These are phyloP conservation scores for Luffia ferchaultella DNA, from an alignment of 2,888 invertebrate species.

Conservation along the genomic window DNA sequence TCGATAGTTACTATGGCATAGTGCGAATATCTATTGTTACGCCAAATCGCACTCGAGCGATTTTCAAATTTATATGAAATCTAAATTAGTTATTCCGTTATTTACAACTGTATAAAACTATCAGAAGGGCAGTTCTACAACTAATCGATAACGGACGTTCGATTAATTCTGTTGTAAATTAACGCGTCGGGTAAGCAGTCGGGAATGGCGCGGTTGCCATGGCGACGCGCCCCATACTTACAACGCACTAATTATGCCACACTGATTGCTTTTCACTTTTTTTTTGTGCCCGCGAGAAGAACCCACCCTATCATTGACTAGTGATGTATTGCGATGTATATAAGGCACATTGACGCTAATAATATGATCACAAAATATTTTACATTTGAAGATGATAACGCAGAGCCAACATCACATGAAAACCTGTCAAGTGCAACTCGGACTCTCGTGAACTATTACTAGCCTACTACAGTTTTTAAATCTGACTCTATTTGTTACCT, in stretches of 20 bases:
- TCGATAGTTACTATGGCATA: too few species aligned
- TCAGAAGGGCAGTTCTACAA: not conserved
- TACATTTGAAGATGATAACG: too few species aligned
- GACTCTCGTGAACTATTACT: too few species aligned
- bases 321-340: not conserved
- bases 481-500: too few species aligned
- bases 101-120: not conserved
- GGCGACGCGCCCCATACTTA: constrained; percentile 60
- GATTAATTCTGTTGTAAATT: constrained; percentile 61
- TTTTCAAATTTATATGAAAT: too few species aligned
- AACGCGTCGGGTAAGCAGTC: constrained; percentile 55
- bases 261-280: constrained; percentile 66
- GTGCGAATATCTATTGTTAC: too few species aligned
- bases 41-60: too few species aligned
- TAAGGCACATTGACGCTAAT: too few species aligned
- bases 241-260: constrained; percentile 66
- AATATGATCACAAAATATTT: too few species aligned
- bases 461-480: too few species aligned
- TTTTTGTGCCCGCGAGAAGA: constrained; percentile 56
- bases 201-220: constrained; percentile 55
- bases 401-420: too few species aligned
- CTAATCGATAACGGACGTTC: constrained; percentile 24
- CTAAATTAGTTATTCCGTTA: not conserved
- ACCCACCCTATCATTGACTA: constrained; percentile 45
- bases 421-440: too few species aligned